Percentiles rank a stretch among this genome's conserved stretches.
Conservation (phyloP, 1,140 invertebrate species). For the Euwallacea fornicatus region DNA sequence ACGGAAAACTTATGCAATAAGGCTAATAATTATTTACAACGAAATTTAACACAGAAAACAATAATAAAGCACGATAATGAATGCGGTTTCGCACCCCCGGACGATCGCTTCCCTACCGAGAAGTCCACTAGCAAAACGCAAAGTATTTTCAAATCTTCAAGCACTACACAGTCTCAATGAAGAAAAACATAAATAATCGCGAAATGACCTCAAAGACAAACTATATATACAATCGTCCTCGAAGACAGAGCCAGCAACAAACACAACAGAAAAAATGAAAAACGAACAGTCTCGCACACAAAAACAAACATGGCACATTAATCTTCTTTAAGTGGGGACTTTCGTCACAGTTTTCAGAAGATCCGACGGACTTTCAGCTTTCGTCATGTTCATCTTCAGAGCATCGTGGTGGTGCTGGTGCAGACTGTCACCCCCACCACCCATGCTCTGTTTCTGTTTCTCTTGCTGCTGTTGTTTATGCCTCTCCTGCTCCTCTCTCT, state of each 20-base stretch:
- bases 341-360: conserved; percentile 54
- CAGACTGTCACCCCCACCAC: conserved; percentile 51
- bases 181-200: conserved; percentile 1
- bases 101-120: too few relatives aligned
- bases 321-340: conserved; percentile 55
- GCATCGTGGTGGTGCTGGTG: conserved; percentile 65
- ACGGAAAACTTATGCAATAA: conserved; percentile 44
- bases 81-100: too few relatives aligned
- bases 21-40: conserved; percentile 47
- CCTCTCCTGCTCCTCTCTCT: conserved; percentile 86
- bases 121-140: too few relatives aligned
- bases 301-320: conserved; percentile 24
- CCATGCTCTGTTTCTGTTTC: conserved; percentile 67
- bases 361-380: conserved; percentile 48
- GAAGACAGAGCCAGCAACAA: conserved; percentile 33
- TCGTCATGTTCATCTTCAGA: conserved; percentile 57
- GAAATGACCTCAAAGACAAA: conserved; percentile 1
- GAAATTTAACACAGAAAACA: conserved; percentile 48
- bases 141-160: not conserved
- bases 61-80: conserved; percentile 1
- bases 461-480: conserved; percentile 88
- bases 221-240: conserved; percentile 29
- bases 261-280: conserved; percentile 34
- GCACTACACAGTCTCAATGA: not conserved
- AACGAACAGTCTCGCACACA: conserved; percentile 16